phyloP scores from a whole-genome alignment of 2,113 vertebrate genomes.

The Dipodomys stephensi region DNA sequence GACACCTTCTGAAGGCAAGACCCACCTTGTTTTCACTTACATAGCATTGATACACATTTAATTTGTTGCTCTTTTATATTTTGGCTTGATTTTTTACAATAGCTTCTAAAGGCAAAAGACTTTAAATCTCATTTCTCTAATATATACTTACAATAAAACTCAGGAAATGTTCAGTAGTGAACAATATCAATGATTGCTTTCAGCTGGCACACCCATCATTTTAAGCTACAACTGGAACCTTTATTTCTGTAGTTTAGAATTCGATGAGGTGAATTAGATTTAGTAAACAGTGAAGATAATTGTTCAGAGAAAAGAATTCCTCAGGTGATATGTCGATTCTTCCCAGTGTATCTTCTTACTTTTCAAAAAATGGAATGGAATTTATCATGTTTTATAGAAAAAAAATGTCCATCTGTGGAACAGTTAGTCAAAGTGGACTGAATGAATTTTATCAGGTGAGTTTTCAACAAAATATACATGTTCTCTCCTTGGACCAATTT shows the following conservation, averaged over 20 bases:
- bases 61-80: background rate
- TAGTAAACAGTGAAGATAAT: background rate
- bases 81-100: background rate
- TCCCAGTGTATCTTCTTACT: background rate
- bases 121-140: background rate
- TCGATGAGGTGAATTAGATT: background rate
- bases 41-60: background rate
- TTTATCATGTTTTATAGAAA: slow-evolving; percentile 21
- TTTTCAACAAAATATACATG: background rate
- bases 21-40: background rate
- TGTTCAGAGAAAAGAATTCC: slow-evolving; percentile 3
- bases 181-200: background rate
- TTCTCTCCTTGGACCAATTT: slow-evolving; percentile 22
- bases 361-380: background rate
- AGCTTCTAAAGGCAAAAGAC: background rate
- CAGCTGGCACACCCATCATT: background rate
- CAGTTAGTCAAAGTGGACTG: background rate
- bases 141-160: background rate
- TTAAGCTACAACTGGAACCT: background rate
- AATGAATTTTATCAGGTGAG: slow-evolving; percentile 21
- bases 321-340: background rate
- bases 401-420: background rate
- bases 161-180: background rate
- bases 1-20: background rate
- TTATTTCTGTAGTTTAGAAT: background rate